Percentiles rank a stretch among this genome's conserved stretches.
These are phyloP conservation scores for Diploptera punctata DNA, from an alignment of 2,888 invertebrate genomes.

Conservation along the genomic window DNA sequence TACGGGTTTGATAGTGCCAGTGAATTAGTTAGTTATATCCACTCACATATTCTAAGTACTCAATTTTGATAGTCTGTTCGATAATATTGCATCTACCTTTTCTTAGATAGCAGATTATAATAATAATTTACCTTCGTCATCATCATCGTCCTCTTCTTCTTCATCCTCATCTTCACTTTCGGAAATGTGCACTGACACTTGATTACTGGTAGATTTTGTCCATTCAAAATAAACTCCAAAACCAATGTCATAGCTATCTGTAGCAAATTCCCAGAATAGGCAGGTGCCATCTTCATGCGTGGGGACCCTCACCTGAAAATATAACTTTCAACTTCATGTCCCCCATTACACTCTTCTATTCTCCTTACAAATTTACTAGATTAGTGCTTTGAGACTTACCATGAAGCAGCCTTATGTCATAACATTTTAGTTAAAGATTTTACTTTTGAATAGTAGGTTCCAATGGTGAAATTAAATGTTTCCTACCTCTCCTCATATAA, in stretches of 20 bases:
- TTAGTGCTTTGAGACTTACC: no score
- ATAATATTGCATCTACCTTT: no score
- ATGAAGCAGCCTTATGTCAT: no score
- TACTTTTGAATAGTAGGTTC: no score
- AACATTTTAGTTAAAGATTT: neutral
- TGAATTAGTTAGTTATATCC: no score
- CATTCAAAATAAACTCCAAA: constrained; percentile 99
- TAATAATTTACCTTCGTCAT: constrained; percentile 55
- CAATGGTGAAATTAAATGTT: no score
- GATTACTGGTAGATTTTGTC: constrained; percentile 85
- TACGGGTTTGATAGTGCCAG: no score
- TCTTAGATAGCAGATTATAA: no score
- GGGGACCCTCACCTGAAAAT: constrained; percentile 83
- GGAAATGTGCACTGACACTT: constrained; percentile 92
- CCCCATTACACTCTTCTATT: neutral
- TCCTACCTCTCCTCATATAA: no score
- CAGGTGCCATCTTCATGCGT: constrained; percentile 93
- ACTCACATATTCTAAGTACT: no score
- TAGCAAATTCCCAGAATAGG: constrained; percentile 99
- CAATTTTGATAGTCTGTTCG: no score
- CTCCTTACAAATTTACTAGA: neutral
- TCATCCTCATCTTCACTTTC: constrained; percentile 94
- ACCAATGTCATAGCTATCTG: constrained; percentile 96
- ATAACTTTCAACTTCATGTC: no score
- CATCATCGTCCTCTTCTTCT: constrained; percentile 67